phyloP scores from a whole-genome alignment of 2,113 vertebrate species.

The Pterocles burchelli region DNA sequence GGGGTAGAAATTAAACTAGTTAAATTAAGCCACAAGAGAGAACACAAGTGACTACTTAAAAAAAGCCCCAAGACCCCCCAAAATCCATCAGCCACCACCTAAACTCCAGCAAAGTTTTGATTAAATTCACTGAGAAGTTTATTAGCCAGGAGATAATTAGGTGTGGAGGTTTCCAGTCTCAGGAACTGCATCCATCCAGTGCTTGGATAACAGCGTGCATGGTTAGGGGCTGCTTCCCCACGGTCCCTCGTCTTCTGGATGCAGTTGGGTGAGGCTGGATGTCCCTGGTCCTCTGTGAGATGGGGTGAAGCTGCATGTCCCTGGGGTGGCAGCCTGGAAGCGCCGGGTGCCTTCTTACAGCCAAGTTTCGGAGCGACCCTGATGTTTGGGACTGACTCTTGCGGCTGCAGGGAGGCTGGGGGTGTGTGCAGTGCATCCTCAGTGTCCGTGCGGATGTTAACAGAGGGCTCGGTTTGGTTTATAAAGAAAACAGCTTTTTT shows the following conservation, averaged over 20 bases:
- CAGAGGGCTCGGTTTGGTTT: not conserved
- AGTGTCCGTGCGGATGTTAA: rapidly evolving
- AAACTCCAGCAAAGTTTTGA: not conserved
- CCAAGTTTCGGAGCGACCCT: rapidly evolving
- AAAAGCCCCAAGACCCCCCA: not conserved
- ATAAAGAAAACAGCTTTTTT: not conserved
- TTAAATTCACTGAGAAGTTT: not conserved
- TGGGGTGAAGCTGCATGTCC: not conserved
- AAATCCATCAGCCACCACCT: not conserved
- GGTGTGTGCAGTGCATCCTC: not conserved
- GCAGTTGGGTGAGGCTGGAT: too few species aligned
- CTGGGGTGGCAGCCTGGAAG: not conserved
- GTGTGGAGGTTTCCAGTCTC: not conserved
- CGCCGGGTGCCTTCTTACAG: not conserved
- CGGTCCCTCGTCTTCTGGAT: not conserved
- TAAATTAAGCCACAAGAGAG: not conserved
- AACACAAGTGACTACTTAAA: not conserved
- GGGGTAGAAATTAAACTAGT: not conserved
- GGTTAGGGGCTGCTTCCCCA: not conserved
- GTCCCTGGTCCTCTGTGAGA: not conserved
- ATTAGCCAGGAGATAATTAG: not conserved
- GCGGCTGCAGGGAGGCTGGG: not conserved
- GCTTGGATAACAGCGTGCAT: rapidly evolving
- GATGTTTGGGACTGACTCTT: not conserved
- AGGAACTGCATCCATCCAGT: not conserved